A percentile compares a stretch with the other conserved stretches of the same genome.
phyloP scores from a whole-genome alignment of 2,888 invertebrate genomes.

The Sesamia inferens region DNA sequence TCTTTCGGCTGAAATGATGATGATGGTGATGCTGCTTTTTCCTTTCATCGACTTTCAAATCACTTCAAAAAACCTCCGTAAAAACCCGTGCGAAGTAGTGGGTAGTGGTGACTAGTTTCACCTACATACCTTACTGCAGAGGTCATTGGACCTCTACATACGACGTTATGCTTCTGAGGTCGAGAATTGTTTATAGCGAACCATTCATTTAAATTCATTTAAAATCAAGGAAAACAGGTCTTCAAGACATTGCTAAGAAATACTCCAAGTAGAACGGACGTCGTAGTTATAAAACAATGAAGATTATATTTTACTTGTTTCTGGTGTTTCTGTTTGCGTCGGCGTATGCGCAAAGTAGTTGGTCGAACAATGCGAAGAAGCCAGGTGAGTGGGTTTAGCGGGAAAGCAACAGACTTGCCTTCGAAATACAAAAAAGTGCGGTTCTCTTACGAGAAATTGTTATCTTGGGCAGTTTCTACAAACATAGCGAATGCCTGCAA shows the following conservation, averaged over 20 bases:
- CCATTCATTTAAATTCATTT: not conserved
- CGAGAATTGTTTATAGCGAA: not conserved
- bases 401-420: not conserved
- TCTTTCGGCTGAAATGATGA: no score
- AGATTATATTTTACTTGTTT: constrained; percentile 23
- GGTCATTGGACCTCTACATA: no score
- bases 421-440: no score
- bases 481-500: no score
- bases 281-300: not conserved
- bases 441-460: no score
- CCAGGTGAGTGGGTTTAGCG: not conserved
- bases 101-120: not conserved
- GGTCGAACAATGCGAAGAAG: fast-evolving
- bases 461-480: no score
- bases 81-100: no score
- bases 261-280: not conserved
- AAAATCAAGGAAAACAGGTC: not conserved
- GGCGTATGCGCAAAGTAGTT: not conserved
- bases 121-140: not conserved
- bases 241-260: not conserved
- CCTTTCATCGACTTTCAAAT: no score
- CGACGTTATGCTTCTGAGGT: no score
- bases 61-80: not conserved
- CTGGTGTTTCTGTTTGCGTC: not conserved
- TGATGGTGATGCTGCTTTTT: no score